Percentiles rank a stretch among this genome's conserved stretches.
phyloP scores from a whole-genome alignment of 2,797 vertebrate genomes.

The Lemur catta region DNA sequence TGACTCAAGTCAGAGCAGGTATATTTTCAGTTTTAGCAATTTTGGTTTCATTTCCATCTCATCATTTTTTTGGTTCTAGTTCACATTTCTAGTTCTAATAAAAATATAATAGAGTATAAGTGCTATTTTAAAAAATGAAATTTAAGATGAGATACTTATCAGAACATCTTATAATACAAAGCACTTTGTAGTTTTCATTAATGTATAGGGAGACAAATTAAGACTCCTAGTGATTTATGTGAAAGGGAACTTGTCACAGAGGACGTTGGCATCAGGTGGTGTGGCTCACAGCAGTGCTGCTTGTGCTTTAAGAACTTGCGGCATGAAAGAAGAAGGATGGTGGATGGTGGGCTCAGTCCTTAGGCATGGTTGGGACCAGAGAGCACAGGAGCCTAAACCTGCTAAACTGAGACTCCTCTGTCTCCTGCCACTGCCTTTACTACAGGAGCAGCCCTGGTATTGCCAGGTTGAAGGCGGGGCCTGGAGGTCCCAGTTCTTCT shows the following conservation, averaged over 20 bases:
- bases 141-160: neutral
- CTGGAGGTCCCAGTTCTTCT: neutral
- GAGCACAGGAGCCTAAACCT: neutral
- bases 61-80: slow-evolving; percentile 18
- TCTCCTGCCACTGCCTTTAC: neutral
- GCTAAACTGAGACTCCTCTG: neutral
- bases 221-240: slow-evolving; percentile 35
- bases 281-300: neutral
- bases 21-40: slow-evolving; percentile 7
- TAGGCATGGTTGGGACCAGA: neutral
- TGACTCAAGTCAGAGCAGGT: neutral
- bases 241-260: neutral
- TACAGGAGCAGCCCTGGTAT: neutral
- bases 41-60: slow-evolving; percentile 10
- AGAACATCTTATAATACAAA: neutral
- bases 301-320: neutral
- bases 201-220: slow-evolving; percentile 23
- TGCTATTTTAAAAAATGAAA: slow-evolving; percentile 37
- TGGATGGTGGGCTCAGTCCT: neutral
- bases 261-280: neutral
- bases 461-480: neutral
- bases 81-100: neutral
- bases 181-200: slow-evolving; percentile 1
- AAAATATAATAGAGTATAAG: neutral
- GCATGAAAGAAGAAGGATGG: neutral